Base-by-base conservation (phyloP, 1,140 invertebrate species). In the Eriosoma lanigerum region DNA sequence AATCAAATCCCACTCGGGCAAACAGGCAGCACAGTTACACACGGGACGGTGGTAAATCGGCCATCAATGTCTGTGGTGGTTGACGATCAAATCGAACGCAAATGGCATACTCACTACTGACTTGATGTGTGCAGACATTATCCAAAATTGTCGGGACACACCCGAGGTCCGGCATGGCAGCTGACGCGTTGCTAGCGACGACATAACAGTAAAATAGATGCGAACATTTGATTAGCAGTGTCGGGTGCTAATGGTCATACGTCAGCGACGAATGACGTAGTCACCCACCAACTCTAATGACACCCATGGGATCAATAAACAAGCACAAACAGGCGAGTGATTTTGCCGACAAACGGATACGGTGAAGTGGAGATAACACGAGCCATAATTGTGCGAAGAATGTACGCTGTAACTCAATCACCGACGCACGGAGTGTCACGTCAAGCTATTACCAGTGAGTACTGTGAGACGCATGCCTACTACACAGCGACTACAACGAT, bases 61-160 rank as follows among this genome's bases (percentile, higher is more conserved):
- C 84, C 85, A 87, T 86, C 29, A 83, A 1, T 1, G 72, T 82
- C 15, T 32, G 15, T 1, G 32, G 32, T 19, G 24, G 2, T 54
- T 10, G 21, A n/a, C 3, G 15, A 1, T 54, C 26, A 44, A 29
- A 46, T 3, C 73, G 26, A 66, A 70, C 64, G 48, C 85, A 86
- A 19, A 26, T 81, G 1, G 85, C 44, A 80, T 86, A 87, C 19
- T 84, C 81, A 17, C 81, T 80, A 3, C 83, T 82, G 10, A 81
- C 70, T 6, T 48, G 29, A 70, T 82, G 81, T 82, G 83, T 24
- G 62, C 83, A 17, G 81, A 58, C 4, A 85, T 10, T 17, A 86
- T 84, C 85, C 85, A 87, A 75, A 82, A 86, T 50, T 81, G 60
- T 1, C 3, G 54, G n/a, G 54, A 24, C n/a, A 56, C 54, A 62